phyloP scores from a whole-genome alignment of 2,113 vertebrate species.

The Tupaia chinensis region DNA sequence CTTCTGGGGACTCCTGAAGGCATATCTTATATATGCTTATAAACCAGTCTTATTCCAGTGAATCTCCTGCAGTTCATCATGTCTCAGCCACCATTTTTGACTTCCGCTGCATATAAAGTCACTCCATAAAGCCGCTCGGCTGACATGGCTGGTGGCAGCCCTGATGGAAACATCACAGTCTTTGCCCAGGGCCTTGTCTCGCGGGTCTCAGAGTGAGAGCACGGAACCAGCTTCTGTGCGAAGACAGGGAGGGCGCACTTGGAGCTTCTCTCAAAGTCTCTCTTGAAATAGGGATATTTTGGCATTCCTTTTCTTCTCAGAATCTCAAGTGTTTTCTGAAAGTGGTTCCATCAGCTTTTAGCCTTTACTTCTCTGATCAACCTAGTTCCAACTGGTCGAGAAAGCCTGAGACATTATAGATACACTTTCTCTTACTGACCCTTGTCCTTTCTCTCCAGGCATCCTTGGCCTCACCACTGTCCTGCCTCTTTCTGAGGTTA shows the following conservation, averaged over 20 bases:
- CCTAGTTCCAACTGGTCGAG: neutral
- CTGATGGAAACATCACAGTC: neutral
- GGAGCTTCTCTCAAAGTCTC: neutral
- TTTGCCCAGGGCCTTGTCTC: neutral
- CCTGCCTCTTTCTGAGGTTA: neutral
- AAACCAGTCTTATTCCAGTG: neutral
- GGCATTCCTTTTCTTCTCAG: neutral
- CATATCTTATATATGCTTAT: neutral
- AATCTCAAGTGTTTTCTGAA: slow-evolving; percentile 17
- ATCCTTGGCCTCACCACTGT: neutral
- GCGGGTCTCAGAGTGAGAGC: neutral
- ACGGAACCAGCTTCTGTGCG: neutral
- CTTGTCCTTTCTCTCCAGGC: neutral
- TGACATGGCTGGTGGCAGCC: neutral
- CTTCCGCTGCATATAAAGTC: neutral
- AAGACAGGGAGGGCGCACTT: neutral
- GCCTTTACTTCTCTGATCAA: slow-evolving; percentile 3
- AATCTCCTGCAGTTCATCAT: neutral
- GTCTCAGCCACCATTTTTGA: neutral
- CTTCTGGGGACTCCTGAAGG: neutral
- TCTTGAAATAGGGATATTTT: neutral
- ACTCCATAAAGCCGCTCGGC: neutral
- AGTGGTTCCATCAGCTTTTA: neutral
- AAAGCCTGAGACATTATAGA: neutral
- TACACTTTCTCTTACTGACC: neutral